Conservation (phyloP, 2,797 vertebrate species). For the Mus spretus region DNA sequence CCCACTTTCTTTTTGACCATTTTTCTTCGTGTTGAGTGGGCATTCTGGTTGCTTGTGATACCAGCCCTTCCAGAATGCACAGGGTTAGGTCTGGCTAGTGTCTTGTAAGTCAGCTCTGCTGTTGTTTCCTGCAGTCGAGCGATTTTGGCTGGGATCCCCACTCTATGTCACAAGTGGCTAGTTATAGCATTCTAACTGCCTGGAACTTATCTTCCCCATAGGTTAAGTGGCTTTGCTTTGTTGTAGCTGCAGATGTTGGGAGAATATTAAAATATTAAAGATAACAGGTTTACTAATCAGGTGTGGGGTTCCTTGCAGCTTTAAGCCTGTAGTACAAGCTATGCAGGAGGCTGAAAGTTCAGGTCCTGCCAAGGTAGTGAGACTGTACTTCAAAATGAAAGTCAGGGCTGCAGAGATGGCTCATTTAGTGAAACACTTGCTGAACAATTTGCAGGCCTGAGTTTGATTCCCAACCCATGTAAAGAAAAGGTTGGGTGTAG, state of each 20-base stretch:
- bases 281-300: not conserved
- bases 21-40: not conserved
- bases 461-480: not conserved
- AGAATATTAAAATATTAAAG: not conserved
- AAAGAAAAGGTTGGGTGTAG: not conserved
- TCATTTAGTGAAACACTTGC: not conserved
- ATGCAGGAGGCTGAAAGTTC: not conserved
- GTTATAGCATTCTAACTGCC: not conserved
- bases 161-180: not conserved
- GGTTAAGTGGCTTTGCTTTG: conserved; percentile 48
- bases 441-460: no score
- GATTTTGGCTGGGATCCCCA: not conserved
- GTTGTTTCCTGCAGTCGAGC: conserved; percentile 37
- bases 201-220: conserved; percentile 1
- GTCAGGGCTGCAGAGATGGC: not conserved
- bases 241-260: not conserved
- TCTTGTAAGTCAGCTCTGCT: conserved; percentile 29
- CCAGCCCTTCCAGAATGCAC: not conserved
- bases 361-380: not conserved
- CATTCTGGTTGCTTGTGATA: not conserved
- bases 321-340: not conserved
- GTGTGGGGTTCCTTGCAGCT: not conserved
- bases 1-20: not conserved
- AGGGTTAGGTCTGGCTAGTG: not conserved
- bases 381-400: not conserved